Conservation (phyloP, 2,113 vertebrate genomes). For the Hydropotes inermis region DNA sequence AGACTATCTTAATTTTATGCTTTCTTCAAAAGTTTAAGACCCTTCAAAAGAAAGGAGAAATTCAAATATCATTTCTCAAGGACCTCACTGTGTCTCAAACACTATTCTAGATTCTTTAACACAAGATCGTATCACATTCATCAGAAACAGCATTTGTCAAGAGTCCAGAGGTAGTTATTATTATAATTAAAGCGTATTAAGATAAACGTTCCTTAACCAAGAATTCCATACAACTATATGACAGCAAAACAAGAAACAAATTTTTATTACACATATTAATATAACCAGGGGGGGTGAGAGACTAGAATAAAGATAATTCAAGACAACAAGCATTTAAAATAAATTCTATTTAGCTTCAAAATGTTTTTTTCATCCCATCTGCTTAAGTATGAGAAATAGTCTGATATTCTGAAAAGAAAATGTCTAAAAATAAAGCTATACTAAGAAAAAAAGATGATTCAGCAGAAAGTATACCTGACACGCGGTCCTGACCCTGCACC, state of each 20-base stretch:
- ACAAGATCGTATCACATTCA: neutral
- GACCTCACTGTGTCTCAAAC: neutral
- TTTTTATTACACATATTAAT: neutral
- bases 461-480: neutral
- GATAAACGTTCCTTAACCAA: neutral
- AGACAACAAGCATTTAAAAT: neutral
- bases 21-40: neutral
- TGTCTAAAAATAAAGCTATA: neutral
- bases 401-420: neutral
- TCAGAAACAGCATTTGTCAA: neutral
- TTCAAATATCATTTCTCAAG: neutral
- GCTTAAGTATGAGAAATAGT: neutral
- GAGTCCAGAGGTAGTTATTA: neutral
- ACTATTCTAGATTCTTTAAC: neutral
- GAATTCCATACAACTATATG: neutral
- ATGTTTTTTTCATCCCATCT: neutral
- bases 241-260: neutral
- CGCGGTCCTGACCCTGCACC: neutral
- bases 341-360: neutral
- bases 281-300: neutral
- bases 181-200: neutral
- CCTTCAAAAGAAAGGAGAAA: neutral
- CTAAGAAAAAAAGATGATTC: neutral
- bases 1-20: neutral
- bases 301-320: neutral